Conservation (phyloP, 2,113 vertebrate species). For the Dasyprocta punctata region DNA sequence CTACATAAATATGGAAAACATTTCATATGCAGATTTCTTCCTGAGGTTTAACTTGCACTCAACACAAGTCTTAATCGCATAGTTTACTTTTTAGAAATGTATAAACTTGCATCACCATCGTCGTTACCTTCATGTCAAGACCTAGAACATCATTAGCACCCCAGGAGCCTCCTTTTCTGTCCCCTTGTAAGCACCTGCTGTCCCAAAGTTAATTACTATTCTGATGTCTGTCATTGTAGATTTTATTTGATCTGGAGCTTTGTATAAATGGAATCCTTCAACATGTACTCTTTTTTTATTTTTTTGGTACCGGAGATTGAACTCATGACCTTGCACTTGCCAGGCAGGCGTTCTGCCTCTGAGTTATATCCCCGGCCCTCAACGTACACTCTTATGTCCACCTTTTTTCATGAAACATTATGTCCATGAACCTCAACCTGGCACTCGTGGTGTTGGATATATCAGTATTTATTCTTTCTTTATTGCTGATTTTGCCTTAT, state of each 20-base stretch:
- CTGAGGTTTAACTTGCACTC: not conserved
- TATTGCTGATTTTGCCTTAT: not conserved
- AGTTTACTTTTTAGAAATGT: constrained; percentile 9
- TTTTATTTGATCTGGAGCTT: not conserved
- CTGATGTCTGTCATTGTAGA: not conserved
- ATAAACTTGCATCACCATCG: not conserved
- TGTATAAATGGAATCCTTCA: not conserved
- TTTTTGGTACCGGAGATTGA: no score
- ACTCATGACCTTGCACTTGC: no score
- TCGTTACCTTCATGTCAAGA: not conserved
- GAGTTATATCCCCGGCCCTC: no score
- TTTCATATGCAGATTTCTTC: not conserved
- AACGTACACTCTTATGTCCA: not conserved
- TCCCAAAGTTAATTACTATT: not conserved
- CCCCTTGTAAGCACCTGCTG: not conserved
- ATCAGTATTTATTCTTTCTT: not conserved
- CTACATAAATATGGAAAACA: not conserved
- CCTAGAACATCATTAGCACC: not conserved
- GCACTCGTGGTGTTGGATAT: not conserved
- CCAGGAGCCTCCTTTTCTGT: not conserved
- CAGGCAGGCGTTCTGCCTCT: no score
- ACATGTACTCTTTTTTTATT: not conserved
- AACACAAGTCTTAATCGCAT: not conserved
- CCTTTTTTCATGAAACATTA: not conserved
- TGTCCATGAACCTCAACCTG: not conserved